These are phyloP conservation scores for Pelobates cultripes DNA, from an alignment of 2,797 vertebrate species.

Conservation along the genomic window DNA sequence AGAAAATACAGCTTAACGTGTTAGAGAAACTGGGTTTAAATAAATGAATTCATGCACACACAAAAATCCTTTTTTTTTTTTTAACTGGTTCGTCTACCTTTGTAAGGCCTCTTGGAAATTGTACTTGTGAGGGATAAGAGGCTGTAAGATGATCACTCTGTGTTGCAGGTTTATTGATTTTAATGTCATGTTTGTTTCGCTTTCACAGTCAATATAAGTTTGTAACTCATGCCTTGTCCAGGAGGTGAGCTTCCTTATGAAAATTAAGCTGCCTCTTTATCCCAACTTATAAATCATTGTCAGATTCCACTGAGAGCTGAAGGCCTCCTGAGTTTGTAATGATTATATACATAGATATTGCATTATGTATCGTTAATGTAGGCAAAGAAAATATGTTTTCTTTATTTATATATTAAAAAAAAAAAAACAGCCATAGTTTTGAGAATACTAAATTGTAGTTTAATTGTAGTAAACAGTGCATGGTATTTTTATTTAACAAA, in stretches of 20 bases:
- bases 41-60: not conserved
- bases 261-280: slow-evolving; percentile 82
- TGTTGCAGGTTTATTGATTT: slow-evolving; percentile 76
- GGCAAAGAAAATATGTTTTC: slow-evolving; percentile 51
- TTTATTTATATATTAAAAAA: slow-evolving; percentile 59
- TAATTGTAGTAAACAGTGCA: too few relatives aligned
- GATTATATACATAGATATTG: slow-evolving; percentile 75
- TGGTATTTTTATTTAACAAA: too few relatives aligned
- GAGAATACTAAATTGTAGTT: too few relatives aligned
- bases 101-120: not conserved
- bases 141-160: slow-evolving; percentile 68
- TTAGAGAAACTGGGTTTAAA: too few relatives aligned
- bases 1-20: too few relatives aligned
- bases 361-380: slow-evolving; percentile 72
- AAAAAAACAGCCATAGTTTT: not conserved
- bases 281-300: slow-evolving; percentile 83
- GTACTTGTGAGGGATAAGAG: not conserved
- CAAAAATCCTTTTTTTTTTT: not conserved
- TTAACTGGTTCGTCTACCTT: not conserved
- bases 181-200: slow-evolving; percentile 80
- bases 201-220: slow-evolving; percentile 79
- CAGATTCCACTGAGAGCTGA: slow-evolving; percentile 72
- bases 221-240: slow-evolving; percentile 73
- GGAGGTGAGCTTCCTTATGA: slow-evolving; percentile 76
- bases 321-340: slow-evolving; percentile 74